These are phyloP conservation scores for Halcyon leucocephala DNA, from an alignment of 2,797 vertebrate genomes.

Conservation along the genomic window DNA sequence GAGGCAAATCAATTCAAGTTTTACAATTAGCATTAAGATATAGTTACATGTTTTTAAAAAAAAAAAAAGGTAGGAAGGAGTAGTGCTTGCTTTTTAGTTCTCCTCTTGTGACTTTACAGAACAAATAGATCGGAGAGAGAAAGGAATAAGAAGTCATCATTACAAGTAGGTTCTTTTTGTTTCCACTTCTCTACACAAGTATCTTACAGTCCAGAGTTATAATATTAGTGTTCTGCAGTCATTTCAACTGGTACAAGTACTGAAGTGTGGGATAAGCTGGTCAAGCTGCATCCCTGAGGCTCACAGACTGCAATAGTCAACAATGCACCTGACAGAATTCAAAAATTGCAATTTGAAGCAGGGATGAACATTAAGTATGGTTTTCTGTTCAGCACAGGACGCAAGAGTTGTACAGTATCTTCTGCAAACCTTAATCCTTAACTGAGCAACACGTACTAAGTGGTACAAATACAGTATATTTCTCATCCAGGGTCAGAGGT, in stretches of 20 bases:
- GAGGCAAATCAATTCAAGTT: neutral
- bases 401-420: neutral
- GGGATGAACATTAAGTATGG: neutral
- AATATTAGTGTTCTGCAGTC: neutral
- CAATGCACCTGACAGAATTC: neutral
- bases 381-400: neutral
- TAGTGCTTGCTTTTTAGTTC: neutral
- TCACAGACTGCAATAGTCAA: neutral
- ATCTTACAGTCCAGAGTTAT: neutral
- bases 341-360: neutral
- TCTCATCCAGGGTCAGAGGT: neutral
- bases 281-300: neutral
- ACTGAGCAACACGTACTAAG: neutral
- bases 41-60: neutral
- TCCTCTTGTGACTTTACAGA: neutral
- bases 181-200: neutral
- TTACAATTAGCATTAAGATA: neutral
- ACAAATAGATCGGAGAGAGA: conserved; percentile 1
- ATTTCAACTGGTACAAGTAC: neutral
- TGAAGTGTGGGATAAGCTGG: neutral
- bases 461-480: neutral
- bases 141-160: neutral
- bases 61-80: neutral
- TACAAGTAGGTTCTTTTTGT: neutral
- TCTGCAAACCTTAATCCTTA: neutral